A percentile compares a stretch with the other conserved stretches of the same genome.
Evolutionary conservation across 2,797 vertebrate species (phyloP).

Genomic region (Mycteria americana): DNA sequence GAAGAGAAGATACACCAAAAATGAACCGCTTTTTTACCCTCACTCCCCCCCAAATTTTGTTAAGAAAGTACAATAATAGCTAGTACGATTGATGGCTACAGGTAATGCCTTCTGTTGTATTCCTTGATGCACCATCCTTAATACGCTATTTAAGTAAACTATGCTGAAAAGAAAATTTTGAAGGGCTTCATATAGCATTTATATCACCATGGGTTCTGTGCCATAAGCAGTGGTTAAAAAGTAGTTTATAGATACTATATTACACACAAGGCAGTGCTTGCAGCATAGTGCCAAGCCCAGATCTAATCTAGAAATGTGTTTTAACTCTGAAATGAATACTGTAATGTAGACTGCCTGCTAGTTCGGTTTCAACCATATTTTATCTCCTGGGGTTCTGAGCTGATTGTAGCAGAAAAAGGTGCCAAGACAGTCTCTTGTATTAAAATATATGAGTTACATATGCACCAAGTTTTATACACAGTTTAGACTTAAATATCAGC

Average conservation of each 20-base stretch:
- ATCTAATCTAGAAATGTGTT: conserved; percentile 46
- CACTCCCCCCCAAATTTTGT: not conserved
- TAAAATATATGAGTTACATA: conserved; percentile 59
- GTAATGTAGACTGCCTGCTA: conserved; percentile 29
- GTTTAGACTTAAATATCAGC: conserved; percentile 29
- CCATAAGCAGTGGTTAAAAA: conserved; percentile 15
- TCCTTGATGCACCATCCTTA: not conserved
- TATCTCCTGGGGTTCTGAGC: conserved; percentile 25
- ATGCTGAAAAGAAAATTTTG: not conserved
- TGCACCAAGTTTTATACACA: conserved; percentile 3
- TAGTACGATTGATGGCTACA: not conserved
- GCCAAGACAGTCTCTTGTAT: conserved; percentile 25
- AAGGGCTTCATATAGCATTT: not conserved
- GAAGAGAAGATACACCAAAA: not conserved
- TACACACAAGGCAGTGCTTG: not conserved
- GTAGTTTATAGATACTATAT: conserved; percentile 24
- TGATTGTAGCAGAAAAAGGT: conserved; percentile 52
- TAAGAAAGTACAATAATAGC: not conserved
- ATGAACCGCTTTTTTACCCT: not conserved
- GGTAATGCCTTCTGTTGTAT: not conserved
- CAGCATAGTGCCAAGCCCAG: not conserved
- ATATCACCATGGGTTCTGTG: not conserved
- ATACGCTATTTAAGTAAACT: not conserved
- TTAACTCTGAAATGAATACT: conserved; percentile 42
- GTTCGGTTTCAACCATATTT: conserved; percentile 38